Conservation (phyloP, 2,113 vertebrate species). For the Rhinogobius similis region DNA sequence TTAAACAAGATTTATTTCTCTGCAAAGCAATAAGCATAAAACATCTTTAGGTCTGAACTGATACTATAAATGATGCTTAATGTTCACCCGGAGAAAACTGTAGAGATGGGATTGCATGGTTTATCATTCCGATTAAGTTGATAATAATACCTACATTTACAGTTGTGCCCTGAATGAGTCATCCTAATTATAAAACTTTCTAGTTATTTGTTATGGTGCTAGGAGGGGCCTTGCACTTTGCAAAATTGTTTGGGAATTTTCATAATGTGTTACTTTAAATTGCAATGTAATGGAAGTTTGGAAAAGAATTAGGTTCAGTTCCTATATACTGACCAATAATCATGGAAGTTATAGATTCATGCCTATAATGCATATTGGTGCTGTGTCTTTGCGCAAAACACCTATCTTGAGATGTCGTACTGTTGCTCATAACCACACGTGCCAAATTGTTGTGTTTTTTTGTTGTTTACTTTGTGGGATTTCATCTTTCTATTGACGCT, state of each 20-base stretch:
- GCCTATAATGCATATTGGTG: too few species aligned
- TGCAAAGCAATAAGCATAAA: neutral
- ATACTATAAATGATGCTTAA: conserved; percentile 3
- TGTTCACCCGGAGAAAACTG: neutral
- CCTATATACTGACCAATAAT: too few species aligned
- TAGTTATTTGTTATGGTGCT: neutral
- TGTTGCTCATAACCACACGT: too few species aligned
- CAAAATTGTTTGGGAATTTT: neutral
- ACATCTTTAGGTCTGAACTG: neutral
- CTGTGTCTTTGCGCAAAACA: too few species aligned
- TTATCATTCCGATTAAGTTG: neutral
- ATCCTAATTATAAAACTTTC: neutral
- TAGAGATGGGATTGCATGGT: neutral
- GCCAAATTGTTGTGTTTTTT: too few species aligned
- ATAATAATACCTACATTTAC: neutral
- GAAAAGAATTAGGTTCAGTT: too few species aligned
- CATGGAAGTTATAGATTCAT: too few species aligned
- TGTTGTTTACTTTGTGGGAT: too few species aligned
- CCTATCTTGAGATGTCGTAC: too few species aligned
- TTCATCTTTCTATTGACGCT: too few species aligned
- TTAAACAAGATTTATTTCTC: neutral
- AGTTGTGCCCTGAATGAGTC: neutral
- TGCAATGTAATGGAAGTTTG: neutral
- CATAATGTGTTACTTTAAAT: neutral
- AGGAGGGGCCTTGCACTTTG: too few species aligned